Conservation (phyloP, 2,888 invertebrate species). For the Mimumesa dahlbomi region DNA sequence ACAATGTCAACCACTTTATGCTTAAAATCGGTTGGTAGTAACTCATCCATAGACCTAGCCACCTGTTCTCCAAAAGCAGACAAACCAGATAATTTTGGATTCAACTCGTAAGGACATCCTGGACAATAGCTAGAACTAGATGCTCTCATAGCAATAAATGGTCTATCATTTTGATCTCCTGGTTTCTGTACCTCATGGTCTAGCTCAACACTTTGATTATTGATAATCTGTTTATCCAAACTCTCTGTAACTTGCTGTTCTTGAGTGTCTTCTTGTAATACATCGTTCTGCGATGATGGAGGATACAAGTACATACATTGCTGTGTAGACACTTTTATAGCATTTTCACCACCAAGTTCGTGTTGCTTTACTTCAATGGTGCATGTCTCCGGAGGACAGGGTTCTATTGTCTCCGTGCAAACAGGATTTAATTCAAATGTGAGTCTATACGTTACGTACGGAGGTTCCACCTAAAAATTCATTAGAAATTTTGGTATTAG, state of each 20-base stretch:
- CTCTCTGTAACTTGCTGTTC: conserved; percentile 64
- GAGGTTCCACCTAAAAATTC: conserved; percentile 64
- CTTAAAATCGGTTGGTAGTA: conserved; percentile 70
- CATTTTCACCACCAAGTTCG: conserved; percentile 64
- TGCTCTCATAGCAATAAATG: conserved; percentile 74
- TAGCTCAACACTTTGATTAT: conserved; percentile 63
- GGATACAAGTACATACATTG: conserved; percentile 71
- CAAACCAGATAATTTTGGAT: conserved; percentile 74
- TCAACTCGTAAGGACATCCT: conserved; percentile 76
- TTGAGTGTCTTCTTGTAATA: conserved; percentile 47
- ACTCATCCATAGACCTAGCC: conserved; percentile 71
- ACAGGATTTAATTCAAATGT: conserved; percentile 71
- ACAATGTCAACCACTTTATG: conserved; percentile 71
- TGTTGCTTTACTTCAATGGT: conserved; percentile 71
- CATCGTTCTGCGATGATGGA: conserved; percentile 58
- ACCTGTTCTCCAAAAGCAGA: conserved; percentile 69
- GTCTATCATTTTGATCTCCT: conserved; percentile 70
- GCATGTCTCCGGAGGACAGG: conserved; percentile 73
- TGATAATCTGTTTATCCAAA: conserved; percentile 63
- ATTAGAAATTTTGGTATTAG: no score
- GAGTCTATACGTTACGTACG: conserved; percentile 69
- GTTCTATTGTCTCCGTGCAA: conserved; percentile 63
- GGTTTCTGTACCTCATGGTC: conserved; percentile 73
- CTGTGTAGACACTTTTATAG: conserved; percentile 69
- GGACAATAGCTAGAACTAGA: conserved; percentile 72